Evolutionary conservation across 2,113 vertebrate genomes (phyloP), one percentile per base, ranked within the genome.

Genomic region (Parotia lawesii): DNA sequence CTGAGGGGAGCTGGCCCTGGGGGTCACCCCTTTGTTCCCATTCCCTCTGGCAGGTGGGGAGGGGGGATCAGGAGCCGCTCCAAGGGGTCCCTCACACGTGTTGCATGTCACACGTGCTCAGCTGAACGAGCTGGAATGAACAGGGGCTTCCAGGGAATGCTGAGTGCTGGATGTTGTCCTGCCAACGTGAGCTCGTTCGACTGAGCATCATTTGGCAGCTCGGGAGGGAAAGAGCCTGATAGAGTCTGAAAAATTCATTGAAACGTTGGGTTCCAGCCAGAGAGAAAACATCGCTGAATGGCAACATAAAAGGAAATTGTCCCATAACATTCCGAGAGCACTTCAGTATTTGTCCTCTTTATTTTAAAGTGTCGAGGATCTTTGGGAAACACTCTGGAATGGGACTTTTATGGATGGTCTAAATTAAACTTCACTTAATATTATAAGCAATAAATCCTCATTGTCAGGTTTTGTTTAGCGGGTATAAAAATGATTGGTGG

Each of bases 401-500:
- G 91, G 92, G 94, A 72, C 93, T 96, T 96, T 96, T 95, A 95
- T 95, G 90, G 95, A 95, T 94, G 88, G 90, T 89, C 95, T 90
- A 94, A 95, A 96, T 96, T 95, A 95, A 96, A 93, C 93, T 93
- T 95, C 96, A 90, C 93, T 96, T 93, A 90, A 89, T 93, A 94
- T 94, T 94, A 96, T 88, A 94, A 94, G 93, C 85, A 45, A 93
- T 96, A 96, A 96, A 94, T 96, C 85, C 87, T 92, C 87, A 89
- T 95, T 95, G 90, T 94, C 93, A 90, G 90, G 65, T 95, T 96
- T 97, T 96, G 96, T 92, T 96, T 96, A 95, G 96, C 9, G 73
- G 82, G 66, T 85, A 78, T 96, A 96, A 96, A 96, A 96, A 95
- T 96, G 96, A 96, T 93, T 96, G 94, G 95, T 96, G 89, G 94